Base-by-base conservation (phyloP, 2,113 vertebrate species). In the Poecilia latipinna region DNA sequence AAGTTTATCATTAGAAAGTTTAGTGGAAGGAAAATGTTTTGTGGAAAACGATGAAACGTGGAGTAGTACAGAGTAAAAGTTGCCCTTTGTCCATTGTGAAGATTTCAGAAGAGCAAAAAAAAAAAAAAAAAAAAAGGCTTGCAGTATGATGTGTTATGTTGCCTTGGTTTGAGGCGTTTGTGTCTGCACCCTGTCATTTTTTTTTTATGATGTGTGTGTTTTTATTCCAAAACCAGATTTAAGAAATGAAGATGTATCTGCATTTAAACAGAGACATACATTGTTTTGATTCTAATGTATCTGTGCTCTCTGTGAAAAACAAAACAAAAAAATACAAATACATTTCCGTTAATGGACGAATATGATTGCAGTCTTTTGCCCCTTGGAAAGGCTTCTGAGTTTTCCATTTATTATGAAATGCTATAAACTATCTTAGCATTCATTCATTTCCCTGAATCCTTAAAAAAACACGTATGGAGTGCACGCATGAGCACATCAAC, bases 341-440 rank as follows among this genome's bases (percentile, higher is more conserved):
- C 29, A 29, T 17, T 28, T 24, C 57, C 37, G 70, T 77, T 79
- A 81, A 75, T n/a, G 31, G 39, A 2, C 51, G 79, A 75, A 72
- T 79, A 65, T 77, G 72, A 65, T 63, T 65, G 42, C 66, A 39
- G 37, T n/a, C 7, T n/a, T 2, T 31, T 71, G 26, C 33, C 32
- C 57, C 26, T 69, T 66, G 2, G 28, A 24, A 11, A 74, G 81
- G 28, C 5, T 24, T 67, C 39, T 72, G 62, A 79, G 24, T 73
- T 73, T 82, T 17, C 48, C 4, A 64, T 32, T 72, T 37, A n/a
- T 57, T 37, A 4, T 57, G 33, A 72, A 75, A 80, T 65, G 32
- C 68, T 65, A 35, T 24, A 75, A 66, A 85, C 73, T 1, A 74
- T 81, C 19, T 70, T 48, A 48, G 15, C 17, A 61, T 83, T 76